Conservation (phyloP, 2,797 vertebrate species). For the Moxostoma hubbsi region DNA sequence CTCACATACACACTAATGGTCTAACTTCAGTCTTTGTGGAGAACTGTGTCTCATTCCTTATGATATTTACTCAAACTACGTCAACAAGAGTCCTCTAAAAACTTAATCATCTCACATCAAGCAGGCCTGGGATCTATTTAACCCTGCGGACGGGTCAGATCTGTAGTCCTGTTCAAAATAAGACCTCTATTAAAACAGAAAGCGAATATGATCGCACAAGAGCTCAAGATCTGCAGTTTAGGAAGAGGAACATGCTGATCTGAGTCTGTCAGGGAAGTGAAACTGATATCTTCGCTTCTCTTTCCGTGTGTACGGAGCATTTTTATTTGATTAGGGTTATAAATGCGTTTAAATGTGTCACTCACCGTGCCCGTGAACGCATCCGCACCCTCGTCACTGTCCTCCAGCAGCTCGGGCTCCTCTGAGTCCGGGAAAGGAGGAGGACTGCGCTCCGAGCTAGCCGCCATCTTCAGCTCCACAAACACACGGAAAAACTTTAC, state of each 20-base stretch:
- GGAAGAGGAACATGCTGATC: background rate
- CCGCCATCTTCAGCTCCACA: constrained; percentile 76
- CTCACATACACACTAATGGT: background rate
- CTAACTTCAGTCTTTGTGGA: background rate
- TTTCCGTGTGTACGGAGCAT: background rate
- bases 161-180: background rate
- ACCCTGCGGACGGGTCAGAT: background rate
- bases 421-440: constrained; percentile 83
- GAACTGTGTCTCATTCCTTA: constrained; percentile 30
- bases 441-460: constrained; percentile 81
- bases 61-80: constrained; percentile 9
- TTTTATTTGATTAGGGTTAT: background rate
- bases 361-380: constrained; percentile 72
- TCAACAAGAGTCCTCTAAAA: background rate
- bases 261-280: constrained; percentile 14
- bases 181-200: background rate
- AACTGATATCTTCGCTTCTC: background rate
- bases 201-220: background rate
- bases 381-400: constrained; percentile 71
- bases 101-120: constrained; percentile 5
- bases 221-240: background rate
- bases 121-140: constrained; percentile 24
- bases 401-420: constrained; percentile 75
- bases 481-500: constrained; percentile 41
- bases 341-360: constrained; percentile 25